Evolutionary conservation across 2,888 invertebrate species (phyloP).

Genomic region (Troides helena): DNA sequence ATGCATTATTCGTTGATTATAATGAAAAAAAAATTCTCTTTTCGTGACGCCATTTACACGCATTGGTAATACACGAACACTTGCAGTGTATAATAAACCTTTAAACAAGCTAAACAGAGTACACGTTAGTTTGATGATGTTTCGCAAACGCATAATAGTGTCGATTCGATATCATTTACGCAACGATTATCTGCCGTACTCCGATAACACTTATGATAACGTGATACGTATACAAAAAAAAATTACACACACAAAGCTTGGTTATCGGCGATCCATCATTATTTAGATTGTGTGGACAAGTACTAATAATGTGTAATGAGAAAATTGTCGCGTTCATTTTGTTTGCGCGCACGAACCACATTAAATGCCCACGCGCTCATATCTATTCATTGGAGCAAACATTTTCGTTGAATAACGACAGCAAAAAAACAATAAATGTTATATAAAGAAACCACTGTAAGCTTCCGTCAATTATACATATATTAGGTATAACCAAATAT

Average conservation of each 20-base stretch:
- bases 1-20: conserved; percentile 28
- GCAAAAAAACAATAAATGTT: too few relatives aligned
- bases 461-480: too few relatives aligned
- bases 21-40: conserved; percentile 37
- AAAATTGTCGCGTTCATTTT: conserved; percentile 15
- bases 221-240: conserved; percentile 16
- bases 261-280: conserved; percentile 35
- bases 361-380: too few relatives aligned
- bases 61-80: conserved; percentile 21
- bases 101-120: not conserved
- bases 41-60: conserved; percentile 20
- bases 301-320: conserved; percentile 25
- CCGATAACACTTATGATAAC: conserved; percentile 37
- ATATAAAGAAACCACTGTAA: too few relatives aligned
- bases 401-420: too few relatives aligned
- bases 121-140: conserved; percentile 2
- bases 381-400: too few relatives aligned
- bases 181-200: conserved; percentile 35
- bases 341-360: not conserved
- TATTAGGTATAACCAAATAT: too few relatives aligned
- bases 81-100: conserved; percentile 26
- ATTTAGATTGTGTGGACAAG: conserved; percentile 23
- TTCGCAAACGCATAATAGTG: conserved; percentile 37
- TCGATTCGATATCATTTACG: conserved; percentile 35
- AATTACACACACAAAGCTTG: conserved; percentile 22